Conservation (phyloP, 2,113 vertebrate species). For the Camelus bactrianus region DNA sequence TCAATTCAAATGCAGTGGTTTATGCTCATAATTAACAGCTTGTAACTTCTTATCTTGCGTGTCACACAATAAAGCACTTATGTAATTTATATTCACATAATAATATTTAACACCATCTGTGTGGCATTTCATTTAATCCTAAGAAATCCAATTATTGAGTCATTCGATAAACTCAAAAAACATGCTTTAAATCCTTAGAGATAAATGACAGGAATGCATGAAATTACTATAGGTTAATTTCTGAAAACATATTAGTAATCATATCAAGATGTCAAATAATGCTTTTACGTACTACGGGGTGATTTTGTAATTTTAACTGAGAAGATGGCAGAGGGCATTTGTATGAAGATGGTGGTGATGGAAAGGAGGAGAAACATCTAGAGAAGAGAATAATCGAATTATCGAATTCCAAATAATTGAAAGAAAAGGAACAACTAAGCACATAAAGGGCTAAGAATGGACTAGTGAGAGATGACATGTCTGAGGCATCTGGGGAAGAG, state of each 20-base stretch:
- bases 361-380: background rate
- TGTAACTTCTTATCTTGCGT: background rate
- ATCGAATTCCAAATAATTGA: background rate
- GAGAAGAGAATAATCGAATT: background rate
- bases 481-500: background rate
- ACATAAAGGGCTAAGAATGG: background rate
- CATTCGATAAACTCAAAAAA: background rate
- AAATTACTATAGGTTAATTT: background rate
- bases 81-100: background rate
- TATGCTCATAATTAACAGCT: background rate
- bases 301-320: background rate
- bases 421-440: background rate
- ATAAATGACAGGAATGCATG: background rate
- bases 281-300: background rate
- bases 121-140: background rate
- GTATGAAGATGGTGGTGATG: background rate
- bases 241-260: background rate
- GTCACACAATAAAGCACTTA: background rate
- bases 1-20: background rate
- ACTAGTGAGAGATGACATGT: background rate
- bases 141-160: background rate
- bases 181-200: background rate
- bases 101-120: background rate
- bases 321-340: background rate
- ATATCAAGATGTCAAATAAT: background rate